Evolutionary conservation across 1,140 invertebrate genomes (phyloP).

Genomic region (Nomia melanderi): DNA sequence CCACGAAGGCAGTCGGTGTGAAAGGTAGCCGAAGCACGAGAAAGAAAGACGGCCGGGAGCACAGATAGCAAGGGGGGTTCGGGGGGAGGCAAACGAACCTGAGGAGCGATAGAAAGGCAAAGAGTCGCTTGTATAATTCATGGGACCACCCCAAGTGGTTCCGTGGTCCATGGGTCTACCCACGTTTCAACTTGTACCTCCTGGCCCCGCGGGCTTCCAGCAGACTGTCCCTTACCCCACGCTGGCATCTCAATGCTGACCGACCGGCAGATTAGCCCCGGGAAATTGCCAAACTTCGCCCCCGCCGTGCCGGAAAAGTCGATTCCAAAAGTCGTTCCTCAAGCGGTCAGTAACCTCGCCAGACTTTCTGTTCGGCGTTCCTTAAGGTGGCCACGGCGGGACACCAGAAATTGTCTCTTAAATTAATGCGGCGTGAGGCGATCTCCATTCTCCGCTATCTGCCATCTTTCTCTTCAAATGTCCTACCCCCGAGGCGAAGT

Average conservation of each 20-base stretch:
- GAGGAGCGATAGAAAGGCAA: slow-evolving; percentile 30
- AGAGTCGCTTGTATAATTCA: slow-evolving; percentile 80
- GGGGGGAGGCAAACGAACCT: too few relatives aligned
- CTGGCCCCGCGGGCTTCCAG: neutral
- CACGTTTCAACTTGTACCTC: slow-evolving; percentile 5
- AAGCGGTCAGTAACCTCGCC: slow-evolving; percentile 61
- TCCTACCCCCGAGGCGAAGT: too few relatives aligned
- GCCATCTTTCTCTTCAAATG: neutral
- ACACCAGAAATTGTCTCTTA: slow-evolving; percentile 69
- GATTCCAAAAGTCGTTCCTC: slow-evolving; percentile 78
- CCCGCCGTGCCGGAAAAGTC: slow-evolving; percentile 74
- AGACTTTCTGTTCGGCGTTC: slow-evolving; percentile 40
- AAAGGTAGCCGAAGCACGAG: neutral
- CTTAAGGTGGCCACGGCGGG: slow-evolving; percentile 53
- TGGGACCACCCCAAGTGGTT: slow-evolving; percentile 71
- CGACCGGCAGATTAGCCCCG: slow-evolving; percentile 79
- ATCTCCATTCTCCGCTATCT: neutral
- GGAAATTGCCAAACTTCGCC: slow-evolving; percentile 81
- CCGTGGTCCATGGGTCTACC: slow-evolving; percentile 68
- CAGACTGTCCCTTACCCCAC: slow-evolving; percentile 58
- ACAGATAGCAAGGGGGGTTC: neutral
- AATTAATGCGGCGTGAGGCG: slow-evolving; percentile 69
- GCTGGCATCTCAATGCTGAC: slow-evolving; percentile 80
- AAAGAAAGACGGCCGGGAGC: neutral
- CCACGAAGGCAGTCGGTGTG: neutral